Conservation (phyloP, 2,888 invertebrate genomes). For the Eurois occulta region DNA sequence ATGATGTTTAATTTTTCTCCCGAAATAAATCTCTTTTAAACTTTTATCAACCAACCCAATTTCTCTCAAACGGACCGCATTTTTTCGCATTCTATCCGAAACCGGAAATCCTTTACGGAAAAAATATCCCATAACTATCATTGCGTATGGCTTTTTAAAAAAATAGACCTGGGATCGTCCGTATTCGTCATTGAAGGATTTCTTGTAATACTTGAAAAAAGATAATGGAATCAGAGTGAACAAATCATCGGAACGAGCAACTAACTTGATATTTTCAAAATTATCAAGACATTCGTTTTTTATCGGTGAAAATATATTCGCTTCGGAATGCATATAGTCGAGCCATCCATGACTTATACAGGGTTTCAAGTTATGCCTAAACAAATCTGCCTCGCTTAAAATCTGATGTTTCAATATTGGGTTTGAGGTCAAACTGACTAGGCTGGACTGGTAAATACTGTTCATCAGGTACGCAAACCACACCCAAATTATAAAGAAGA, state of each 20-base stretch:
- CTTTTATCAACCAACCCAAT: slow-evolving; percentile 46
- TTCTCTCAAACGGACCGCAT: slow-evolving; percentile 42
- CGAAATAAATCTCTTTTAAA: slow-evolving; percentile 41
- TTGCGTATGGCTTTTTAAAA: slow-evolving; percentile 36
- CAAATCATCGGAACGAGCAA: slow-evolving; percentile 4
- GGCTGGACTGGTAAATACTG: slow-evolving; percentile 66
- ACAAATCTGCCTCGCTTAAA: slow-evolving; percentile 37
- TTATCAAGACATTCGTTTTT: slow-evolving; percentile 33
- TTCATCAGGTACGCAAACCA: slow-evolving; percentile 73
- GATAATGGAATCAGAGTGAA: slow-evolving; percentile 26
- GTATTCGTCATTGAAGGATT: slow-evolving; percentile 26
- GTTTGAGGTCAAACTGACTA: slow-evolving; percentile 68
- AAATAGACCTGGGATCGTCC: slow-evolving; percentile 33
- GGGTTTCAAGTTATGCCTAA: slow-evolving; percentile 27
- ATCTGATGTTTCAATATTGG: slow-evolving; percentile 64
- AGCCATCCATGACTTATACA: slow-evolving; percentile 28
- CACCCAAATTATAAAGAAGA: slow-evolving; percentile 74
- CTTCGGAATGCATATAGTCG: slow-evolving; percentile 27
- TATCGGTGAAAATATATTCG: slow-evolving; percentile 54
- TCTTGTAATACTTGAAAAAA: slow-evolving; percentile 26
- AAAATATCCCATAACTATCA: slow-evolving; percentile 27
- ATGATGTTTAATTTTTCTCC: slow-evolving; percentile 28
- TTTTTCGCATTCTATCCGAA: slow-evolving; percentile 35
- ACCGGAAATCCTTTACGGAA: slow-evolving; percentile 62
- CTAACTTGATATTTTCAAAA: slow-evolving; percentile 29